Conservation (phyloP, 2,797 vertebrate genomes). For the Anguilla obscura region DNA sequence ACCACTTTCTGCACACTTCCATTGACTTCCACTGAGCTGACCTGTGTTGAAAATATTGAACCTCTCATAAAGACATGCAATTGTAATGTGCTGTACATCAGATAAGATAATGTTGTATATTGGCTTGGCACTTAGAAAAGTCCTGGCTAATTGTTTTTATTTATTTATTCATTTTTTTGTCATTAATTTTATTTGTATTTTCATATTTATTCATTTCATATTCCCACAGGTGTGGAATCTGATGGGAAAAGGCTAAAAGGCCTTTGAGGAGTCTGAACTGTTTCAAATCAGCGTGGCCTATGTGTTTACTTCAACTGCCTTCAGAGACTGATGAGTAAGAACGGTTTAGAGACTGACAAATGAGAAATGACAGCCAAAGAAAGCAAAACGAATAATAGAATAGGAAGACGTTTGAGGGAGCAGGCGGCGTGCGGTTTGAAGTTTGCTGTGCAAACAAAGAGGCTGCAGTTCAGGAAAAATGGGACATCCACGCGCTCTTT, state of each 20-base stretch:
- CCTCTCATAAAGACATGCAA: background rate
- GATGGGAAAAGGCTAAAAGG: background rate
- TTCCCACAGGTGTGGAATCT: background rate
- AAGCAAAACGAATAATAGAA: background rate
- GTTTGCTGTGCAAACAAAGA: background rate
- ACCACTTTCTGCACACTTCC: background rate
- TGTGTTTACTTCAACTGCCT: background rate
- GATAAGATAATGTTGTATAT: background rate
- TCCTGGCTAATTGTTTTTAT: background rate
- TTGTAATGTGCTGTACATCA: background rate
- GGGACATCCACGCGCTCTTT: background rate
- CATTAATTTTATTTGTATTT: background rate
- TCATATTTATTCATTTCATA: background rate
- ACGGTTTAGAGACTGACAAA: constrained; percentile 20
- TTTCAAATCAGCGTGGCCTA: background rate
- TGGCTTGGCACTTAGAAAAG: background rate
- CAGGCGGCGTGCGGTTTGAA: background rate
- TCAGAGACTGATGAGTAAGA: background rate
- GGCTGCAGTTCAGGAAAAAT: background rate
- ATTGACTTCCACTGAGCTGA: background rate
- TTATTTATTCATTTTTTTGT: background rate
- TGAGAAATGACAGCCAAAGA: constrained; percentile 14
- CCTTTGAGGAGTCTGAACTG: background rate
- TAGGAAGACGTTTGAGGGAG: background rate
- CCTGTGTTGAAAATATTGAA: background rate